Evolutionary conservation across 2,888 invertebrate genomes (phyloP), one percentile per base, ranked within the genome.

Genomic region (Microplitis manilae): DNA sequence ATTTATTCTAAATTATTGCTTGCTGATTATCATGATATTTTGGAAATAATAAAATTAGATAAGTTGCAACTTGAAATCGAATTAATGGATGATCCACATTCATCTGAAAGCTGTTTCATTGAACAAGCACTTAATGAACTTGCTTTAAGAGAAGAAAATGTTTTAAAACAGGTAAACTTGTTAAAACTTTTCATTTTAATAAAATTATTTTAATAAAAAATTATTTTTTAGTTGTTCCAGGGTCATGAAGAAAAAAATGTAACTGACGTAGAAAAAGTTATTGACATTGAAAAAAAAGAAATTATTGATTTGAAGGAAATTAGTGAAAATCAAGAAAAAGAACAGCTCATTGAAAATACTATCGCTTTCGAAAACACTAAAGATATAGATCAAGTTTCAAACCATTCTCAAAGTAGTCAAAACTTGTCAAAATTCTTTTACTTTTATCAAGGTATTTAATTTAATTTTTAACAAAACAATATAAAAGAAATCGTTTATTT

Each of bases 91-190:
- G 94, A 95, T 87, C 93, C 94, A 82, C 93, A 94, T 81, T 94
- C 94, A 84, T 95, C 97, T 1, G 98, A 98, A 91, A 93, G 94
- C 85, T 94, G 95, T 84, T 98, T 96, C 86, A 93, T 97, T 81
- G 94, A 97, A 87, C 94, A 96, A 90, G 98, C 98, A 13, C 90
- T 97, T 71, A 90, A 93, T 71, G 92, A 95, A 87, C 90, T 97
- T 7, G 91, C 91, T 75, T 86, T 90, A 72, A 92, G 95, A 86
- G 86, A 89, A 75, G 74, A 85, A 9, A 79, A 81, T 71, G 71
- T 87, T 62, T 76, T 83, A 5, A 72, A 80, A 15, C 77, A 68
- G 65, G 84, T 84, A 75, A 81, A 7, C 4, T 30, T 0, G 30
- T 5, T 30, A 13, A 17, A 4, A 71, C 41, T 39, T 8, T 65